Base-by-base conservation (phyloP, 30 jellyfish, hydroid and myxozoan species). In the Morbakka virulenta region DNA sequence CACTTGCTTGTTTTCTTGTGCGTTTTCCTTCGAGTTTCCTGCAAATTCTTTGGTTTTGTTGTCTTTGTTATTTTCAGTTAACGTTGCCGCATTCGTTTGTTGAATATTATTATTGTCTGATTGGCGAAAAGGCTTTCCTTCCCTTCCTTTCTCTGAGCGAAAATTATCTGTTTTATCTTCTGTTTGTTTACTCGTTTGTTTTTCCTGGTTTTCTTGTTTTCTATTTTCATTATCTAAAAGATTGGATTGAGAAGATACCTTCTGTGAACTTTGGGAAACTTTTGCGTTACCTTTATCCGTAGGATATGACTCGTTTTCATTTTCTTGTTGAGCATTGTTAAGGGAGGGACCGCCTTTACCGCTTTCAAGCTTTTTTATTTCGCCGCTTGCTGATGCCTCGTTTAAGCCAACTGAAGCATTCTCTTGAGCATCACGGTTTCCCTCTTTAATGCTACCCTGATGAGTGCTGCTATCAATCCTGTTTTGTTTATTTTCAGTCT, bases 351-450 rank as follows among this genome's bases (percentile, higher is more conserved):
- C n/a, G n/a, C n/a, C n/a, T n/a, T n/a, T n/a, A n/a, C n/a, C n/a
- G n/a, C n/a, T n/a, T n/a, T 77, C 87, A 20, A 24, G 9, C 41
- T 62, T 76, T 9, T 9, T 9, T 53, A 28, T 9, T 48, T 77
- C 65, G 1, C 23, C 74, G 21, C 30, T 69, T 28, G 32, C 33
- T 27, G 74, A 33, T 6, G 11, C 72, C 13, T 28, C 63, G 14
- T 2, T 25, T 27, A 31, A 31, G 1, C 32, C 27, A 69, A 21
- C 81, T 61, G 14, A 14, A 61, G 11, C 28, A 23, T 61, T 21
- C 9, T 61, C 25, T 17, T 27, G 31, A 25, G 71, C 72, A 28
- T 69, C 81, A 48, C 81, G n/a, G n/a, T 20, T 26, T 50, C 76
- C 24, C 35, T 35, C 66, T 75, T 62, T 52, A 25, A 26, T 41